Percentiles rank a stretch among this genome's conserved stretches.
These are phyloP conservation scores for Ecdyonurus torrentis DNA, from an alignment of 2,888 invertebrate genomes.

Conservation along the genomic window DNA sequence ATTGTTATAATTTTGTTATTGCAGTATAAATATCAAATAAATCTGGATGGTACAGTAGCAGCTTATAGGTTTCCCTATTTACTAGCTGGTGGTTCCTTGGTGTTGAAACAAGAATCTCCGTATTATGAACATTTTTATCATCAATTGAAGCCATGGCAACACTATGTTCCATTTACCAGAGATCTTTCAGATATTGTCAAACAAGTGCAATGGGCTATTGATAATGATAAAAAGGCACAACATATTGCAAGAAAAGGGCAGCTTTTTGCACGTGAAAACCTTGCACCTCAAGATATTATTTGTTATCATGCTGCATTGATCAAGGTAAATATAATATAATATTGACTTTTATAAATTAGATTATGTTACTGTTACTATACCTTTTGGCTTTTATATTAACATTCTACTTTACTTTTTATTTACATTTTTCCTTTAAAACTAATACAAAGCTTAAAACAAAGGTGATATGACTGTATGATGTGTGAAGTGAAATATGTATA, in stretches of 20 bases:
- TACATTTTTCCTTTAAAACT: no score
- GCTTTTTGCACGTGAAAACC: constrained; percentile 53
- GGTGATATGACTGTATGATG: no score
- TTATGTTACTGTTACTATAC: no score
- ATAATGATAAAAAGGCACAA: constrained; percentile 48
- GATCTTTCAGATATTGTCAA: constrained; percentile 68
- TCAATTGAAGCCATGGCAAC: constrained; percentile 52
- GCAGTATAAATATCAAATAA: constrained; percentile 90
- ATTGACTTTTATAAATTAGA: no score
- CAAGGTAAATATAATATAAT: constrained; percentile 35
- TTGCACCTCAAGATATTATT: constrained; percentile 68
- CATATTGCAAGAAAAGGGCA: constrained; percentile 48
- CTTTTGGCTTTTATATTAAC: no score
- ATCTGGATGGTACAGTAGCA: constrained; percentile 91
- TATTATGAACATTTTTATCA: constrained; percentile 91
- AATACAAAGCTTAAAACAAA: no score
- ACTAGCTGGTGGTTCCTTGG: constrained; percentile 68
- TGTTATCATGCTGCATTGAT: constrained; percentile 71
- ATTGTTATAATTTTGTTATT: constrained; percentile 17
- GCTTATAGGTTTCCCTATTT: constrained; percentile 89
- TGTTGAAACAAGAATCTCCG: constrained; percentile 84
- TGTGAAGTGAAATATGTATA: no score
- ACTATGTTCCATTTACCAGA: constrained; percentile 66
- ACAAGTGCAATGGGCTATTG: constrained; percentile 57
- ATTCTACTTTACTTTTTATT: no score